Evolutionary conservation across 2,797 vertebrate genomes (phyloP).

Genomic region (Triplophysa yarkandensis): DNA sequence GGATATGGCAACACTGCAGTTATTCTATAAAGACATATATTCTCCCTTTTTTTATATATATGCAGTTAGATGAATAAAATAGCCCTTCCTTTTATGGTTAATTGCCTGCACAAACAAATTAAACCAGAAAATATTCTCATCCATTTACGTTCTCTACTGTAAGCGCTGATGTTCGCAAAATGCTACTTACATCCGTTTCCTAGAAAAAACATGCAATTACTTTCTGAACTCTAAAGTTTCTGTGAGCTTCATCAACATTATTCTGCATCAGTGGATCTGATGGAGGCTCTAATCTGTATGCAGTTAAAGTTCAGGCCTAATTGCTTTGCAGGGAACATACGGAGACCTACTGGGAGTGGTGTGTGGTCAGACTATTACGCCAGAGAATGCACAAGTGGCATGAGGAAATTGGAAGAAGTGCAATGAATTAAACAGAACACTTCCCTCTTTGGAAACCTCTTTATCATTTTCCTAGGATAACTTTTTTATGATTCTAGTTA

Average conservation of each 20-base stretch:
- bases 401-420: not conserved
- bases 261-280: not conserved
- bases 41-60: not conserved
- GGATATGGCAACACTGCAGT: not conserved
- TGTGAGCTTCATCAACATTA: not conserved
- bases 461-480: not conserved
- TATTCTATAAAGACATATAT: not conserved
- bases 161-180: not conserved
- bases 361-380: not conserved
- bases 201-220: not conserved
- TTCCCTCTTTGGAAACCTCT: not conserved
- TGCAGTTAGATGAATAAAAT: not conserved
- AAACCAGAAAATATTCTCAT: not conserved
- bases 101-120: not conserved
- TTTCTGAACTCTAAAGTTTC: not conserved
- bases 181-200: not conserved
- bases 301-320: not conserved
- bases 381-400: not conserved
- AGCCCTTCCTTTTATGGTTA: not conserved
- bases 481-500: not conserved
- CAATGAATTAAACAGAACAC: not conserved
- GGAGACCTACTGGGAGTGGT: not conserved
- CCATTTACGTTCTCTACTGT: not conserved
- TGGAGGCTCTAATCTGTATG: not conserved
- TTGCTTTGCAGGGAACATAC: constrained; percentile 5